Evolutionary conservation across 2,888 invertebrate species (phyloP), one percentile per base, ranked within the genome.

Genomic region (Pediacus dermestoides): DNA sequence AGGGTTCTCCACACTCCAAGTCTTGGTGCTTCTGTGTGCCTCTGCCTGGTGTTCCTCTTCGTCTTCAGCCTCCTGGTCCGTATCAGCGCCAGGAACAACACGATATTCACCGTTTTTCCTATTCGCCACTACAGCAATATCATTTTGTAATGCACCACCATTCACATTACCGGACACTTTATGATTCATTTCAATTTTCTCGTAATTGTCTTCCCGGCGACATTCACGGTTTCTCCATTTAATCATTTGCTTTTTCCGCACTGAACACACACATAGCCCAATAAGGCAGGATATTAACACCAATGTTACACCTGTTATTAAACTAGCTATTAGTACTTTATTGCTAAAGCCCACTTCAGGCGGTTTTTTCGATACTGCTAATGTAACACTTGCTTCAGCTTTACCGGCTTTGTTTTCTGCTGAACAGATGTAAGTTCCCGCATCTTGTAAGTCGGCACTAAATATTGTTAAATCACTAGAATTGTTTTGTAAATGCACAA

Each of bases 321-420:
- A 75, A 46, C 85, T 82, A 3, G 82, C 78, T 54, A 84, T 72
- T 6, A 86, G 69, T 10, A 76, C 72, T 71, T 80, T 71, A 60
- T 76, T 66, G 62, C 80, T 70, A 61, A 82, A 61, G 37, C 74
- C 73, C 50, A 73, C 76, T 52, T 77, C 76, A 22, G 78, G 75
- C 16, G 79, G 76, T 50, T 77, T 79, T 48, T 80, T 77, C 26
- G 82, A 79, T 44, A 88, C 80, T 1, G 80, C 76, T 54, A 89
- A 71, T 40, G 80, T 84, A 38, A 88, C 80, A 59, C 81, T 81
- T 12, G 82, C 82, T 66, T 85, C 82, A 7, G 81, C 82, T 58
- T 77, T 78, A 1, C 88, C 88, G 2, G 88, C 88, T 64, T 83
- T 80, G 61, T 88, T 88, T 64, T 88, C 86, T 0, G 88, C 88